Evolutionary conservation across 2,797 vertebrate species (phyloP), one percentile per base, ranked within the genome.

Genomic region (Alectoris magna): DNA sequence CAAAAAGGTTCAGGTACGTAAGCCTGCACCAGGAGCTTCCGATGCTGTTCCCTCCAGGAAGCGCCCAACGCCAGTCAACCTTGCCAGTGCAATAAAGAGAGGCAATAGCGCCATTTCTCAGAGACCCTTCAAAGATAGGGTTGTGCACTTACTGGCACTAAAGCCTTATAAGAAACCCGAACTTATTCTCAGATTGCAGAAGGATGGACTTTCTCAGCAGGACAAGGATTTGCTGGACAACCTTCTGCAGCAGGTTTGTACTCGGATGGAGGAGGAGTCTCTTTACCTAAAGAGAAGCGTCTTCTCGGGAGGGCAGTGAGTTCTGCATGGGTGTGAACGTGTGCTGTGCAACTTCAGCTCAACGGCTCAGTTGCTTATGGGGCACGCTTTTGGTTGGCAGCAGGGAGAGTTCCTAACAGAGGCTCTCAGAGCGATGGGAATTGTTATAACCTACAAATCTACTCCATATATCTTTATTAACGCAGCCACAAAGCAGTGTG

Each of bases 81-180:
- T 99, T 82, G 99, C 99, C 55, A 99, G 98, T 89, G 98, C 98
- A 80, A 98, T 98, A 43, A 99, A 98, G 97, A 98, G 98, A 85
- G 97, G 93, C 53, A 86, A 95, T n/a, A 93, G 79, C 67, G 95
- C 29, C 13, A 96, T 96, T 78, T 88, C 95, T 64, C 97, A 96
- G 95, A 96, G 98, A 91, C 99, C 99, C 26, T 98, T 99, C 94
- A 98, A 98, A 72, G 99, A 99, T 80, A 98, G 99, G 48, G 98
- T 99, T 69, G 95, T 99, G 71, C 99, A 99, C 97, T 97, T 99
- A 93, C 97, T 99, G 97, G 99, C 99, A 24, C 98, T 99, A 62
- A 99, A 99, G 97, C 99, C 99, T 91, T 99, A 99, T 95, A 98
- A 98, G 96, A 99, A 99, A 96, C 98, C 99, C 0, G 99, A 99